Conservation (phyloP, 2,113 vertebrate species). For the Tor tambroides region DNA sequence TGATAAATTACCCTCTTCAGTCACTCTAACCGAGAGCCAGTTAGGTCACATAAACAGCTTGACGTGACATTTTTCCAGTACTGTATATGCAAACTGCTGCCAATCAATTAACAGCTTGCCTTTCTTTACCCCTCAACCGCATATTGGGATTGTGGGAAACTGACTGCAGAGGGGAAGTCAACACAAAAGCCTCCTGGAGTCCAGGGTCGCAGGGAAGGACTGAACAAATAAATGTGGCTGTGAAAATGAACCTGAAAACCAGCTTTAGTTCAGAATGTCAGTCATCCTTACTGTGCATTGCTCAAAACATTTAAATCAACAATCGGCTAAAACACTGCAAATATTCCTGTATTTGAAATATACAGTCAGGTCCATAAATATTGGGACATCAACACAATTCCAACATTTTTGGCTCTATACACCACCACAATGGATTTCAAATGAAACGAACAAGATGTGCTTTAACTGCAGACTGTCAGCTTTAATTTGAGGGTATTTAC, state of each 20-base stretch:
- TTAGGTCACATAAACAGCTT: slow-evolving; percentile 57
- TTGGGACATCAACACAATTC: too few species aligned
- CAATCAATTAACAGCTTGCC: slow-evolving; percentile 57
- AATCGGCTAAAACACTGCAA: neutral
- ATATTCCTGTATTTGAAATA: too few species aligned
- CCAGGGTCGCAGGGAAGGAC: slow-evolving; percentile 23
- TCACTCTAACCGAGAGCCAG: slow-evolving; percentile 46
- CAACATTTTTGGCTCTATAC: too few species aligned
- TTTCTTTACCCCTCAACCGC: slow-evolving; percentile 40
- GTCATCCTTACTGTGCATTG: neutral
- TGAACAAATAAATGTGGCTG: slow-evolving; percentile 5
- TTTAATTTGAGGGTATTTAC: too few species aligned
- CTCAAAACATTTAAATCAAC: neutral
- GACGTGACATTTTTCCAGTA: slow-evolving; percentile 60
- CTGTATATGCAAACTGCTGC: slow-evolving; percentile 62
- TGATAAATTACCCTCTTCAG: slow-evolving; percentile 62
- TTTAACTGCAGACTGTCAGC: too few species aligned
- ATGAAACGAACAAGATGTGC: too few species aligned
- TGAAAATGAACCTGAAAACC: slow-evolving; percentile 1
- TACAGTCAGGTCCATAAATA: too few species aligned
- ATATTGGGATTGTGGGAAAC: slow-evolving; percentile 53
- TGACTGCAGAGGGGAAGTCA: slow-evolving; percentile 55
- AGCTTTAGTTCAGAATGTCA: neutral
- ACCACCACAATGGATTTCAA: too few species aligned
- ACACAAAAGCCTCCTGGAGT: slow-evolving; percentile 47